A percentile compares a stretch with the other conserved stretches of the same genome.
Conservation (phyloP, 2,888 invertebrate genomes). For the Machimus rusticus region DNA sequence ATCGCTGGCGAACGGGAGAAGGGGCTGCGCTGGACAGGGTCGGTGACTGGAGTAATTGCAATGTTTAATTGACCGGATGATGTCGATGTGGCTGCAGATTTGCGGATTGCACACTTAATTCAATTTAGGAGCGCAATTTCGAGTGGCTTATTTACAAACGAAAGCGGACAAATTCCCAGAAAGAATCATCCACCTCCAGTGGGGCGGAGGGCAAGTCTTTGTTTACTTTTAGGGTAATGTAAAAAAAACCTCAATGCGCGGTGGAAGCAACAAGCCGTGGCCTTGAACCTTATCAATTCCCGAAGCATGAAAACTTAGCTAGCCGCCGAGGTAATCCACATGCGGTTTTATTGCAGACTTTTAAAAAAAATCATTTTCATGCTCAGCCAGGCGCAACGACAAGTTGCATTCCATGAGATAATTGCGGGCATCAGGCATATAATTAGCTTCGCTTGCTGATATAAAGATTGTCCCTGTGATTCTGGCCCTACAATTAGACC, state of each 20-base stretch:
- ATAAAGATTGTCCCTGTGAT: not conserved
- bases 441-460: not conserved
- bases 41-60: constrained; percentile 24
- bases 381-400: not conserved
- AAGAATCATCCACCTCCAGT: not conserved
- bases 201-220: not conserved
- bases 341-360: not conserved
- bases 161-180: not conserved
- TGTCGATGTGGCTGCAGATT: not conserved
- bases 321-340: not conserved
- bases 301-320: not conserved
- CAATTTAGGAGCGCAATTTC: not conserved
- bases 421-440: not conserved
- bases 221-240: not conserved
- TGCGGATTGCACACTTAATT: not conserved
- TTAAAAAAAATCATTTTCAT: not conserved
- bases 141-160: not conserved
- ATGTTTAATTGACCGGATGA: constrained; percentile 32
- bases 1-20: not conserved
- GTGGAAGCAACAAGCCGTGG: not conserved
- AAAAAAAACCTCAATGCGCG: not conserved
- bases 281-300: not conserved
- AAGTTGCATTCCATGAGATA: not conserved
- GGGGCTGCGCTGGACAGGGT: not conserved
- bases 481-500: not conserved